Evolutionary conservation across 2,797 vertebrate species (phyloP).

Genomic region (Agapornis canus): DNA sequence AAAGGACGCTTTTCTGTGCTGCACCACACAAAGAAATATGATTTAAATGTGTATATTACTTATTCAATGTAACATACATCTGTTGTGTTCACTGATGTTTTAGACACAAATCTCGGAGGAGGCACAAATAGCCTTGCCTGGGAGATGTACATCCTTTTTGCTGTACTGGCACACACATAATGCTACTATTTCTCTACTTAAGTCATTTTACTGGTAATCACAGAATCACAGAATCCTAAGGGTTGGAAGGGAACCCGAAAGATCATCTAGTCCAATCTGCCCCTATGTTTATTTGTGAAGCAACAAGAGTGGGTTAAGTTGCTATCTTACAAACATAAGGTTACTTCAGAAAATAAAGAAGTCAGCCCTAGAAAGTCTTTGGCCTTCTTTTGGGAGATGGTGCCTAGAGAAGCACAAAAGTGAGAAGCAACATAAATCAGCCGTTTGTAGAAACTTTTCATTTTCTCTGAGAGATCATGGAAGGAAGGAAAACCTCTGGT

Average conservation of each 20-base stretch:
- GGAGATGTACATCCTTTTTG: background rate
- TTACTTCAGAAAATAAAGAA: background rate
- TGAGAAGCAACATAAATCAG: background rate
- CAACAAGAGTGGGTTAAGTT: background rate
- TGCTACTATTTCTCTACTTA: background rate
- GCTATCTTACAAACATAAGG: background rate
- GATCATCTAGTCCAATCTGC: too few species aligned
- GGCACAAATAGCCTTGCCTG: background rate
- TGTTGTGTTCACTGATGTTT: background rate
- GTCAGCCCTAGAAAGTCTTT: background rate
- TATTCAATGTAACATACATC: background rate
- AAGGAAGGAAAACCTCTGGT: background rate
- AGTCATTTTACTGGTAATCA: background rate
- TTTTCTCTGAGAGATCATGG: background rate
- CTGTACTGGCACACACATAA: background rate
- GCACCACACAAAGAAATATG: constrained; percentile 5
- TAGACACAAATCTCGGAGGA: background rate
- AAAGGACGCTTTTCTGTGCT: constrained; percentile 19
- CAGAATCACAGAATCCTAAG: too few species aligned
- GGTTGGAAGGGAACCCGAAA: too few species aligned
- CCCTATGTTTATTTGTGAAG: background rate
- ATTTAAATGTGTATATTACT: background rate
- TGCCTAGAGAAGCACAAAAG: background rate
- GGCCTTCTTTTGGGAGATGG: background rate
- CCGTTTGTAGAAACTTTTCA: background rate